Evolutionary conservation across 1,140 invertebrate genomes (phyloP).

Genomic region (Steinernema feltiae): DNA sequence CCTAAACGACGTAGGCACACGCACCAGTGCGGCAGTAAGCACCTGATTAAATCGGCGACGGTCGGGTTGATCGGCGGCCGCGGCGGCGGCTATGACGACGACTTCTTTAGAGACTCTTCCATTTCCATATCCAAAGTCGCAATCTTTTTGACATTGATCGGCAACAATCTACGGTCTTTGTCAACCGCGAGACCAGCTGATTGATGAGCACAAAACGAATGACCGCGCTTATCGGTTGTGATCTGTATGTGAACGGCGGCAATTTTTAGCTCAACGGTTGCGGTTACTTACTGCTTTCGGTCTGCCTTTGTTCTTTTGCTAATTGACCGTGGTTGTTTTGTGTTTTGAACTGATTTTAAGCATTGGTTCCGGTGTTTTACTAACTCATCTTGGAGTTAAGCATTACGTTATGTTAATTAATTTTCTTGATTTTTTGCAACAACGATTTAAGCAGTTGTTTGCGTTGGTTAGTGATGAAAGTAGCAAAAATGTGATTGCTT

Average conservation of each 20-base stretch:
- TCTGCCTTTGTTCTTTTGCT: too few relatives aligned
- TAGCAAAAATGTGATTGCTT: too few relatives aligned
- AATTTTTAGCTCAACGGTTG: background rate
- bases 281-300: background rate
- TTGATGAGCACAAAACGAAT: conserved; percentile 5
- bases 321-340: too few relatives aligned
- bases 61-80: background rate
- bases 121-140: background rate
- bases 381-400: too few relatives aligned
- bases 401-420: too few relatives aligned
- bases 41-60: background rate
- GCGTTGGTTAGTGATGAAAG: too few relatives aligned
- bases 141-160: background rate
- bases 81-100: background rate
- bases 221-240: background rate
- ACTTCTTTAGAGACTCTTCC: background rate
- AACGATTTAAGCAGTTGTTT: too few relatives aligned
- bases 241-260: background rate
- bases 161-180: conserved; percentile 10
- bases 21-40: background rate
- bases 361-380: too few relatives aligned
- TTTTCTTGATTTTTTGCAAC: too few relatives aligned
- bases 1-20: too few relatives aligned
- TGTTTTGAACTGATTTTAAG: too few relatives aligned
- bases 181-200: background rate